Percentiles rank a stretch among this genome's conserved stretches.
phyloP scores from a whole-genome alignment of 2,113 vertebrate genomes.

The Lasiurus borealis region DNA sequence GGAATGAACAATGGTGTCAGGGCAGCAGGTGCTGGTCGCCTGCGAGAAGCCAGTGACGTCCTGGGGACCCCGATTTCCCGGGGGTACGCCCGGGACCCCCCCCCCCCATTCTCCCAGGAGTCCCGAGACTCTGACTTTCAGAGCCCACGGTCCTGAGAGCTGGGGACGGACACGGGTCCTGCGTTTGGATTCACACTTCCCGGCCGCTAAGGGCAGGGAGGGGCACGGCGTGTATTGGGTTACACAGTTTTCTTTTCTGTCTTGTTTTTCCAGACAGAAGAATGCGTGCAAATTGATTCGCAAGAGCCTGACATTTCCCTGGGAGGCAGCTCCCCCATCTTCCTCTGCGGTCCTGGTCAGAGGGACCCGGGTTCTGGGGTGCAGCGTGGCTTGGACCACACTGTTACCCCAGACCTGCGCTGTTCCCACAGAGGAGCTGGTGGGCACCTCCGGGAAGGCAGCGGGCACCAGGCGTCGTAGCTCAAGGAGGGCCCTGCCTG shows the following conservation, averaged over 20 bases:
- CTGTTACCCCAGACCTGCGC: neutral
- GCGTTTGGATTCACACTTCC: neutral
- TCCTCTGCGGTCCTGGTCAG: constrained; percentile 5
- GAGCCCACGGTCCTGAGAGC: no score
- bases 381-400: neutral
- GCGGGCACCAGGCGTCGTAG: no score
- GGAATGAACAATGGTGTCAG: no score
- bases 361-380: neutral
- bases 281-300: constrained; percentile 59
- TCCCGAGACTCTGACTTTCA: neutral
- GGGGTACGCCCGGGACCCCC: no score
- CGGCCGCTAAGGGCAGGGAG: neutral
- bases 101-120: no score
- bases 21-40: no score
- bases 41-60: no score
- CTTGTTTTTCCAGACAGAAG: constrained; percentile 36
- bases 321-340: constrained; percentile 34
- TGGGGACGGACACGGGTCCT: neutral
- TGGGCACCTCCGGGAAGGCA: neutral
- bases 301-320: constrained; percentile 21
- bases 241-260: constrained; percentile 44
- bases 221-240: neutral
- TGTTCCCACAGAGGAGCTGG: no score
- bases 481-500: no score
- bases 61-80: no score